These are phyloP conservation scores for Syritta pipiens DNA, from an alignment of 2,888 invertebrate genomes.

Conservation along the genomic window DNA sequence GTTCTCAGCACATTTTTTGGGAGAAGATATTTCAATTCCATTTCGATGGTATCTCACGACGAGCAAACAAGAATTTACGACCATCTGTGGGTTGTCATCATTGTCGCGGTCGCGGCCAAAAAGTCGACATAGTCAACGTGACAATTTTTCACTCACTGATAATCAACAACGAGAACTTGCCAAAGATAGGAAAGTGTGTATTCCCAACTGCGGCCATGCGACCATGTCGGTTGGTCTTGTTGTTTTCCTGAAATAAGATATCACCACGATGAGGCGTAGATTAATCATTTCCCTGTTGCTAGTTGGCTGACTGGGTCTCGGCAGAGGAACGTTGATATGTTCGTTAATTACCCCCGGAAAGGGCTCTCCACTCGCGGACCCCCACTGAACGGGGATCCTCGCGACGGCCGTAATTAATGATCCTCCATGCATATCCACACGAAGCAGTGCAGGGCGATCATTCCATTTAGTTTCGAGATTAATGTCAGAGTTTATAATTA, in stretches of 20 bases:
- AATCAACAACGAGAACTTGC: constrained; percentile 50
- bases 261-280: constrained; percentile 49
- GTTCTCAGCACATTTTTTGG: constrained; percentile 44
- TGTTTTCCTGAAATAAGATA: constrained; percentile 58
- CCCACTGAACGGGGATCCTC: constrained; percentile 50
- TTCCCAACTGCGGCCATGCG: background rate
- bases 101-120: too few relatives aligned
- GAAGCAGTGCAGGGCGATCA: constrained; percentile 47
- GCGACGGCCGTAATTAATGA: constrained; percentile 53
- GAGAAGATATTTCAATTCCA: constrained; percentile 63
- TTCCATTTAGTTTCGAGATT: constrained; percentile 59
- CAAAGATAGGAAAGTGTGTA: background rate
- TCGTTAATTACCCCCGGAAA: constrained; percentile 63
- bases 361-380: constrained; percentile 57
- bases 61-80: constrained; percentile 57
- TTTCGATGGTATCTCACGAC: constrained; percentile 57
- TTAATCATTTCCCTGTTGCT: constrained; percentile 62
- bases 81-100: constrained; percentile 61
- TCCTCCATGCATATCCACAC: constrained; percentile 22
- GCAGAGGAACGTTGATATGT: constrained; percentile 36
- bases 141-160: constrained; percentile 67
- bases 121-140: constrained; percentile 50
- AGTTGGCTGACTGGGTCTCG: constrained; percentile 13
- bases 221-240: background rate
- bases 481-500: constrained; percentile 68